Evolutionary conservation across 2,888 invertebrate species (phyloP), one percentile per base, ranked within the genome.

Genomic region (Hydriomena furcata): DNA sequence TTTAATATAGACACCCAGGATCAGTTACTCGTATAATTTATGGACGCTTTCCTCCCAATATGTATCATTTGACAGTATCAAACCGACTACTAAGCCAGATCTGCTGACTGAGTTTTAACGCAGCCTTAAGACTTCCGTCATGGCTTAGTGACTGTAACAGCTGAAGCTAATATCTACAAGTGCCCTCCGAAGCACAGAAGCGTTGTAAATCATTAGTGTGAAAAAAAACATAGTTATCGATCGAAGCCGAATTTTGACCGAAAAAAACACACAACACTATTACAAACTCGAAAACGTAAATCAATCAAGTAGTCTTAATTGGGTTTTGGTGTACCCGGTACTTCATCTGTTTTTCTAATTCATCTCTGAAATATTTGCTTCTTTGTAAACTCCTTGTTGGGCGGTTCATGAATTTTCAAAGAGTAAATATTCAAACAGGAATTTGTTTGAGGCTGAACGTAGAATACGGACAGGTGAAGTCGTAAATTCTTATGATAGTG

Each of bases 271-370:
- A 35, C 35, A 28, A 24, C 50, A 50, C 40, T 41, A 48, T 13
- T n/a, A 10, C 20, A 7, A 34, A 42, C n/a, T 38, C 24, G 20
- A 32, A 43, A 46, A 46, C 43, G 51, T 55, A 59, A 59, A 51
- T 55, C 56, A 53, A 62, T 54, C 56, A 61, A 52, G 48, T 28
- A 28, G 34, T 25, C 50, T 47, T 55, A 54, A 57, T 57, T 60
- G 40, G 46, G 24, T 48, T 52, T 51, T 34, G 42, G 51, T 47
- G 41, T 45, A 38, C 32, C 25, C 47, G 12, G 30, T 38, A 40
- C 31, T 46, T 36, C 21, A 21, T 30, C 17, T 51, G 44, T 45
- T 47, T 51, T 46, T 36, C 37, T 45, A 37, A 37, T 37, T 38
- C 27, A 38, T 38, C 25, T 32, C 7, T 34, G 11, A 34, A 47